Conservation (phyloP, 2,113 vertebrate species). For the Epinephelus fuscoguttatus region DNA sequence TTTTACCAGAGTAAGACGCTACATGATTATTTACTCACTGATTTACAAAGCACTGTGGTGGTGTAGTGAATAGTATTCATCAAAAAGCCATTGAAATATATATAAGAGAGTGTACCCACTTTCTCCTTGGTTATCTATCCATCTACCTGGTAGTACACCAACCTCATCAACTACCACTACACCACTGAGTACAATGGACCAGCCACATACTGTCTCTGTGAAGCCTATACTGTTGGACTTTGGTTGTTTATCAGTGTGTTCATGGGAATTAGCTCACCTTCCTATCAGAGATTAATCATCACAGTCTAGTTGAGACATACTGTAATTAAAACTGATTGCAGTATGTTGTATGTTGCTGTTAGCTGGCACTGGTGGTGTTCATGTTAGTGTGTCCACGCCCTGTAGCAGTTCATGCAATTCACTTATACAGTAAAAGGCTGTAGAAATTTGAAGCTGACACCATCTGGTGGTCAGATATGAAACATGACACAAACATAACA, state of each 20-base stretch:
- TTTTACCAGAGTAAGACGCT: neutral
- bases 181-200: no score
- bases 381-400: slow-evolving; percentile 21
- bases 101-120: no score
- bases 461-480: slow-evolving; percentile 64
- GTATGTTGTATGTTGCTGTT: neutral
- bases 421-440: neutral
- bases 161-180: no score
- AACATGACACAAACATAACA: neutral
- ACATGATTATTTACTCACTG: neutral
- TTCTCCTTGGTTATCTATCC: no score
- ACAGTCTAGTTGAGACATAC: neutral
- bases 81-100: no score
- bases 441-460: slow-evolving; percentile 34
- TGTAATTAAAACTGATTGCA: neutral
- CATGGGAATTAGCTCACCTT: neutral
- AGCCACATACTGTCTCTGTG: neutral
- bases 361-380: neutral
- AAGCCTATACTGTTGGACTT: neutral
- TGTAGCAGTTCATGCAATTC: slow-evolving; percentile 12
- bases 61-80: no score
- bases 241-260: neutral
- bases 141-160: no score
- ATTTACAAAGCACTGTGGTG: neutral
- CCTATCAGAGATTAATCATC: neutral